phyloP scores from a whole-genome alignment of 2,888 invertebrate species.

The Mesochorus sp. region DNA sequence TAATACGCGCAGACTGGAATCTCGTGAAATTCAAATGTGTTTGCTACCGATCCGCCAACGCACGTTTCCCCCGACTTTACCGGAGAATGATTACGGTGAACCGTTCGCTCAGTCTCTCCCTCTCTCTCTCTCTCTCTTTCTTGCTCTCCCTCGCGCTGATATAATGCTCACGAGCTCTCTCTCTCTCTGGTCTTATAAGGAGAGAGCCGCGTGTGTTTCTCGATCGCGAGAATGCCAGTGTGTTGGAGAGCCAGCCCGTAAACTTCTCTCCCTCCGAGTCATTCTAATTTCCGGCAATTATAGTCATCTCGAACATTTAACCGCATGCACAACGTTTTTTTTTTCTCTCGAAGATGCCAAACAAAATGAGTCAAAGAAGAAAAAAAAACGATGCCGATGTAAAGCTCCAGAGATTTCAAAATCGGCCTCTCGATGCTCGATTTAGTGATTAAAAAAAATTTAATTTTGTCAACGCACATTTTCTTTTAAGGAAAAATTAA shows the following conservation, averaged over 20 bases:
- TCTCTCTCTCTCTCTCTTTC: conserved; percentile 16
- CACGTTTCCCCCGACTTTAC: conserved; percentile 20
- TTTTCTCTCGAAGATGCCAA: not conserved
- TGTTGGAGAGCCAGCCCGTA: conserved; percentile 32
- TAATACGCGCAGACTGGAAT: conserved; percentile 64
- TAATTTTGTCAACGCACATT: too few species aligned
- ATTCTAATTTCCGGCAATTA: conserved; percentile 65
- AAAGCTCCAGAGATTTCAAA: not conserved
- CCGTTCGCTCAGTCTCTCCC: conserved; percentile 20
- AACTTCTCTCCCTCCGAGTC: conserved; percentile 30
- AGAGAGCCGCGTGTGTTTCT: conserved; percentile 63
- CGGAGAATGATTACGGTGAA: conserved; percentile 62
- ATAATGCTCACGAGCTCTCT: conserved; percentile 35
- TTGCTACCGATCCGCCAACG: conserved; percentile 77
- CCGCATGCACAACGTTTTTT: conserved; percentile 16
- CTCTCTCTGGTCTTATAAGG: conserved; percentile 74
- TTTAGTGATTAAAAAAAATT: not conserved
- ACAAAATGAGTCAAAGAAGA: not conserved
- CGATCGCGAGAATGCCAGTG: conserved; percentile 16
- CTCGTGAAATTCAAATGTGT: conserved; percentile 69
- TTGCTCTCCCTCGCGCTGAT: conserved; percentile 6
- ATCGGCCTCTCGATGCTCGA: not conserved
- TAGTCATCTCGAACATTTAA: conserved; percentile 36
- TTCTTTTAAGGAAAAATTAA: not conserved
- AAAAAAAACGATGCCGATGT: not conserved